phyloP scores from a whole-genome alignment of 2,888 invertebrate genomes.

The Ethmia dodecea region DNA sequence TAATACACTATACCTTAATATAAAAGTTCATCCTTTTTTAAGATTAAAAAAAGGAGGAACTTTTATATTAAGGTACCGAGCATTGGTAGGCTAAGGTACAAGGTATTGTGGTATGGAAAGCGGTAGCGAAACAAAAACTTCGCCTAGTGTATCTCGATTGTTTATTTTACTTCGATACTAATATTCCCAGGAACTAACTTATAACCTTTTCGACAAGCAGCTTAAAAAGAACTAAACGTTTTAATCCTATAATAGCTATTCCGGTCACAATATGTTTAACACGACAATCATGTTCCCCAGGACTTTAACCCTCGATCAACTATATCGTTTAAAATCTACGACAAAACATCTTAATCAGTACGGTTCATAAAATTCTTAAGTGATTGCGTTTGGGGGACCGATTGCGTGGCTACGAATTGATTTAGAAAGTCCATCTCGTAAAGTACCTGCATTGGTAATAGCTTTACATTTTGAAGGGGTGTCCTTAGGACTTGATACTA shows the following conservation, averaged over 20 bases:
- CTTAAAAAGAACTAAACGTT: conserved; percentile 18
- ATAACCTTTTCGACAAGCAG: too few species aligned
- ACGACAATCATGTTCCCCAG: conserved; percentile 39
- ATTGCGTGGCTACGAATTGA: conserved; percentile 67
- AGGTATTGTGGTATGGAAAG: too few species aligned
- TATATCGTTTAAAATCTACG: conserved; percentile 50
- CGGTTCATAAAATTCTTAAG: conserved; percentile 75
- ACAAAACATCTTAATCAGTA: conserved; percentile 76
- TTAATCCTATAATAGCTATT: conserved; percentile 69
- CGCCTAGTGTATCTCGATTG: too few species aligned
- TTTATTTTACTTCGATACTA: too few species aligned
- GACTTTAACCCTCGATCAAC: conserved; percentile 26
- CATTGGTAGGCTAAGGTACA: too few species aligned
- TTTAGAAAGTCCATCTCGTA: conserved; percentile 64
- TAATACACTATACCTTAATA: too few species aligned
- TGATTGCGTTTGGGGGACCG: conserved; percentile 64
- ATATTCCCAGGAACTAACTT: too few species aligned
- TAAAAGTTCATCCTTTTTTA: too few species aligned
- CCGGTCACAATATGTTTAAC: conserved; percentile 68
- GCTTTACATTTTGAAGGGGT: conserved; percentile 32
- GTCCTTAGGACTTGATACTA: conserved; percentile 14
- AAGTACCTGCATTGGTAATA: conserved; percentile 42
- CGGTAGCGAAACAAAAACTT: too few species aligned
- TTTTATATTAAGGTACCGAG: too few species aligned
- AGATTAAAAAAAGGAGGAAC: too few species aligned